Base-by-base conservation (phyloP, 2,888 invertebrate genomes). In the Chrysolina haemoptera region DNA sequence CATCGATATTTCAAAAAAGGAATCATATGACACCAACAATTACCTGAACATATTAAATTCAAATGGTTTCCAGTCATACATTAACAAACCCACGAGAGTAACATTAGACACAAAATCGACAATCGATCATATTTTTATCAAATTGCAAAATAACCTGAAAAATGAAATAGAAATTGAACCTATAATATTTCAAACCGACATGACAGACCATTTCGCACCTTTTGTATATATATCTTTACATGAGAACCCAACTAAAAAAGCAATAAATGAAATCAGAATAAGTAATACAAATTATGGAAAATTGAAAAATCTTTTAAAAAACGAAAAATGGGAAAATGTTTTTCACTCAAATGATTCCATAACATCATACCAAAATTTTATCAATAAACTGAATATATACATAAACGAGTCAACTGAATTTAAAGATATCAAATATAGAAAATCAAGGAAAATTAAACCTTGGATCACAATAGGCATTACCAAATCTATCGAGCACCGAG, bases 381-480 rank as follows among this genome's bases (percentile, higher is more conserved):
- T 43, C 12, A 46, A 64, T 20, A 46, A 59, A 62, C 53, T 62
- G 20, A 68, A 59, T 6, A 27, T 0, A 16, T 68, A 62, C 46
- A 68, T 68, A 12, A 65, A 2, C 12, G 20, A 48, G 12, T 70
- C 64, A 50, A 53, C 18, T 40, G 22, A 70, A 40, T 10, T 16
- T 40, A 41, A 55, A 53, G 18, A 11, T n/a, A 8, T 65, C 20
- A 70, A 65, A 18, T 11, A 53, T 20, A 73, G 55, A 40, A 63
- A 68, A 40, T 27, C 5, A 22, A 67, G 20, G 16, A 55, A 73
- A 73, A 40, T 68, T 10, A 64, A 73, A 68, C 72, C 64, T 12
- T 68, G 70, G 73, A 75, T 73, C 12, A 67, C 68, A n/a, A 41
- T 27, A 8, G 73, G 62, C 9, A 50, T 73, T 14, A 73, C 70